Conservation (phyloP, 2,797 vertebrate species). For the Aeoliscus strigatus region DNA sequence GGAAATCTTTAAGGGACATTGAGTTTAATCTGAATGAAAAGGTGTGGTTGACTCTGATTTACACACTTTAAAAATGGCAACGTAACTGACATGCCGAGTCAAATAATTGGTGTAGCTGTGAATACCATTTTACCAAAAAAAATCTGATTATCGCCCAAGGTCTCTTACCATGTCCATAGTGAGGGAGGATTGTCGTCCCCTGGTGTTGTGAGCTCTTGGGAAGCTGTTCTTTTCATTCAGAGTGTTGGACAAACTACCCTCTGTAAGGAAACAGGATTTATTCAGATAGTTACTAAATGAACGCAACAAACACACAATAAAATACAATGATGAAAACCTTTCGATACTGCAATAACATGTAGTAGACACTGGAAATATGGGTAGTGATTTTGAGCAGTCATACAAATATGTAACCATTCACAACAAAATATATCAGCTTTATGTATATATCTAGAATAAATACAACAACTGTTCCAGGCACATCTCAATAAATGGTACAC, state of each 20-base stretch:
- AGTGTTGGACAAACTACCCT: constrained; percentile 93
- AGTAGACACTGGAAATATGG: no score
- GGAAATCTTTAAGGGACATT: no score
- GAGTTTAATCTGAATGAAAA: no score
- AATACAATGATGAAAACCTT: not conserved
- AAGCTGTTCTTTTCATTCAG: constrained; percentile 96
- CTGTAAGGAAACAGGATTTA: constrained; percentile 60
- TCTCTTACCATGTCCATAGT: constrained; percentile 87
- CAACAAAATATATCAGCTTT: not conserved
- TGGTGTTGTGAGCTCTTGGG: constrained; percentile 88
- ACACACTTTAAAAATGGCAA: no score
- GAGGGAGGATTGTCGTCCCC: constrained; percentile 82
- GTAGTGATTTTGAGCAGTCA: no score
- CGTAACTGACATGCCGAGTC: no score
- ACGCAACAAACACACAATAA: not conserved
- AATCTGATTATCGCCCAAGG: no score
- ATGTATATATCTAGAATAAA: not conserved
- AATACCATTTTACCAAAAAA: no score
- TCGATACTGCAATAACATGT: no score
- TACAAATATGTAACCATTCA: not conserved
- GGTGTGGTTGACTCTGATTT: no score
- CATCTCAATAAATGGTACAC: not conserved
- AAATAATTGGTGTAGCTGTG: no score
- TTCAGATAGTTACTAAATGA: constrained; percentile 7
- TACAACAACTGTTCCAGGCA: not conserved